Evolutionary conservation across 2,888 invertebrate species (phyloP), one percentile per base, ranked within the genome.

Genomic region (Blastobasis adustella): DNA sequence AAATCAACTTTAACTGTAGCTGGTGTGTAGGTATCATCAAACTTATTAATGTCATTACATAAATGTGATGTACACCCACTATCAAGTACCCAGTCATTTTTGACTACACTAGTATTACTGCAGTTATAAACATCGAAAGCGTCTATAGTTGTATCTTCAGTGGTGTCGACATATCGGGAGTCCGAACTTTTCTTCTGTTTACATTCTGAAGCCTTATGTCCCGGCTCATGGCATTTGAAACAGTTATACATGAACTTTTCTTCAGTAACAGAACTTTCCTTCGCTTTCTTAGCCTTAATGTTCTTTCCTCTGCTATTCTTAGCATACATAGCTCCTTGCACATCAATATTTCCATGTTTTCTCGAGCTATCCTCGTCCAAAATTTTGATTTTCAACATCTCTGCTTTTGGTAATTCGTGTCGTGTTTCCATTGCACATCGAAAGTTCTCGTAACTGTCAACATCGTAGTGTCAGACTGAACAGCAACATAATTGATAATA

Each of bases 381-480:
- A 23, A 45, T 40, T 36, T 50, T 50, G n/a, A 50, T 36, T 39
- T 50, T 46, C 37, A 50, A 41, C 8, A 40, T 40, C 8, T 46
- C 45, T 8, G 50, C 40, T n/a, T 45, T 10, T 36, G 50, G 50
- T 40, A 50, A 46, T 9, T 39, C 36, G 41, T 50, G 41, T 50
- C 50, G 39, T 8, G 36, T 40, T n/a, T 50, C 46, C 2, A 50
- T 50, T 5, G 50, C 50, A 38, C 40, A 40, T 40, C 46, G 39
- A 50, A 50, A 50, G 36, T 46, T 50, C 9, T 41, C 46, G 36
- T 37, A 50, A 8, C 3, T 41, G 7, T n/a, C n/a, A n/a, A n/a
- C n/a, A n/a, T n/a, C n/a, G n/a, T n/a, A 8, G 39, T 6, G 43
- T 42, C 7, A 49, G 37, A 44, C 49, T 43, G 37, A 43, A 49